Percentiles rank a stretch among this genome's conserved stretches.
These are phyloP conservation scores for Petaurus breviceps DNA, from an alignment of 2,113 vertebrate genomes.

Conservation along the genomic window DNA sequence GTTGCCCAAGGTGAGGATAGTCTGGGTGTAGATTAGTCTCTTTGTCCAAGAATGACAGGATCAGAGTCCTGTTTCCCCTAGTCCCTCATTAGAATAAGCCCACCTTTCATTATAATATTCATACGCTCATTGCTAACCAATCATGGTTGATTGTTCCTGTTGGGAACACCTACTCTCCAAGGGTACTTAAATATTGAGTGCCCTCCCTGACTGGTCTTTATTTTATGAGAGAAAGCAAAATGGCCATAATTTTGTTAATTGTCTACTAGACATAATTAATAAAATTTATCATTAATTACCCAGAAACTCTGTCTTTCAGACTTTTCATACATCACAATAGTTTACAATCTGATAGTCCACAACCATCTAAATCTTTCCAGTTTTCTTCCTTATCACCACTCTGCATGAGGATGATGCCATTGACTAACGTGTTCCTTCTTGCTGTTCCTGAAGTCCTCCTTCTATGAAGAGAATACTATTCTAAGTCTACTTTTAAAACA, in stretches of 20 bases:
- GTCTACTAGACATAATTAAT: neutral
- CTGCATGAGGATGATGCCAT: neutral
- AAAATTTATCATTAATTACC: neutral
- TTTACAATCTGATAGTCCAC: neutral
- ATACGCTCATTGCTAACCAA: neutral
- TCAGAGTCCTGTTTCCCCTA: neutral
- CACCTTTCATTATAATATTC: neutral
- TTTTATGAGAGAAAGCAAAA: neutral
- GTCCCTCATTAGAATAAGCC: neutral
- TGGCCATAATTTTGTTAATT: neutral
- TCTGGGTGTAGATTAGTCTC: neutral
- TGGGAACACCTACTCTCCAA: neutral
- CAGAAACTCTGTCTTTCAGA: neutral
- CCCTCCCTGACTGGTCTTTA: neutral
- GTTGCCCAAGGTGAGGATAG: neutral
- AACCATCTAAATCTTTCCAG: neutral
- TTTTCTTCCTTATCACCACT: neutral
- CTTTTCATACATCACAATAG: neutral
- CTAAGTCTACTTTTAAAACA: too few species aligned
- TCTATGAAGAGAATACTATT: neutral
- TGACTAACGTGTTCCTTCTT: neutral
- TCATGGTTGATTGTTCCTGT: neutral
- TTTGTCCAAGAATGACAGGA: neutral
- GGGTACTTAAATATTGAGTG: neutral
- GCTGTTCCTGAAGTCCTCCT: neutral